Evolutionary conservation across 2,888 invertebrate species (phyloP).

Genomic region (Aplocera efformata): DNA sequence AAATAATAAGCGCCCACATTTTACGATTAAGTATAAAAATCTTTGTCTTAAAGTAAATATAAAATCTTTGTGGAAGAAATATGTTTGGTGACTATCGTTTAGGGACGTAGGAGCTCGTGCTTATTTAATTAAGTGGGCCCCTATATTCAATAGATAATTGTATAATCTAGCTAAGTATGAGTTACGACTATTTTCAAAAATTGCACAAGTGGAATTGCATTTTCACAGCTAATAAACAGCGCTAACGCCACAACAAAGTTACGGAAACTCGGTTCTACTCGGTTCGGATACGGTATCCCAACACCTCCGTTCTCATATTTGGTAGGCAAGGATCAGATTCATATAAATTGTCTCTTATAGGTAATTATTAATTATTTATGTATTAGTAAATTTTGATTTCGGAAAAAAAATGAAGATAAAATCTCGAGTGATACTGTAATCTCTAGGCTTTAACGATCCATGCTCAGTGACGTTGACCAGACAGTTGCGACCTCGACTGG

Average conservation of each 20-base stretch:
- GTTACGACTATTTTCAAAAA: slow-evolving; percentile 78
- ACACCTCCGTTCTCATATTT: slow-evolving; percentile 55
- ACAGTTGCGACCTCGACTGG: slow-evolving; percentile 66
- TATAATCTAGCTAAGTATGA: slow-evolving; percentile 74
- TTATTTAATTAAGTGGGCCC: slow-evolving; percentile 70
- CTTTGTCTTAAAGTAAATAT: slow-evolving; percentile 76
- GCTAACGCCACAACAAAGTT: slow-evolving; percentile 61
- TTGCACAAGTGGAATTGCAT: slow-evolving; percentile 79
- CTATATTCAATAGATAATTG: slow-evolving; percentile 77
- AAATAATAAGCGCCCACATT: slow-evolving; percentile 80
- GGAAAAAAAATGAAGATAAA: slow-evolving; percentile 62
- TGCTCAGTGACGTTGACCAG: slow-evolving; percentile 55
- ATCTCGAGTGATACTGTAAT: slow-evolving; percentile 80
- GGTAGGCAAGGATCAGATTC: slow-evolving; percentile 68
- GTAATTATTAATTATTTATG: slow-evolving; percentile 58
- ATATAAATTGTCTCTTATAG: slow-evolving; percentile 63
- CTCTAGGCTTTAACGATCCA: slow-evolving; percentile 59
- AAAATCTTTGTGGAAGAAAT: slow-evolving; percentile 76
- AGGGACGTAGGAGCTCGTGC: slow-evolving; percentile 63
- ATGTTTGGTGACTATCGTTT: slow-evolving; percentile 65
- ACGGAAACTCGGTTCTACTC: slow-evolving; percentile 56
- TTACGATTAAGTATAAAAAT: slow-evolving; percentile 67
- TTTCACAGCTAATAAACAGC: slow-evolving; percentile 76
- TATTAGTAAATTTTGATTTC: slow-evolving; percentile 72
- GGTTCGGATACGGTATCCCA: slow-evolving; percentile 53